Base-by-base conservation (phyloP, 2,888 invertebrate species). In the Strigamia transsilvanica region DNA sequence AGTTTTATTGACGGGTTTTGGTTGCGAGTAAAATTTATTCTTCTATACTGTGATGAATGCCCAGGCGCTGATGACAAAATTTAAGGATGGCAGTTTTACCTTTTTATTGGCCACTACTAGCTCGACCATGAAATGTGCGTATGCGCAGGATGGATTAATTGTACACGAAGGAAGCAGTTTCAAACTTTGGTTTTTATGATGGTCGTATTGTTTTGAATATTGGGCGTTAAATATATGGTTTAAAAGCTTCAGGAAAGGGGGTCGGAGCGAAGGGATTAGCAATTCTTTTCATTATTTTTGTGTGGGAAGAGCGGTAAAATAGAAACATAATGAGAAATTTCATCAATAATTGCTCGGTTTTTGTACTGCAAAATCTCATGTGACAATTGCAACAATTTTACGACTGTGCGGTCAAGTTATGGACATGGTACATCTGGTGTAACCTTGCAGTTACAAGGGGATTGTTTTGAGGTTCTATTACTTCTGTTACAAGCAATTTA, bases 131-230 rank as follows among this genome's bases (percentile, higher is more conserved):
- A 51, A 51, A 51, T 51, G 51, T 38, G 38, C 38, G 27, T 38
- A 18, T 51, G 51, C 18, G 51, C 51, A 51, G 18, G n/a, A 15
- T 51, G 51, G 51, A 51, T 51, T 51, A 51, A 51, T 51, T 51
- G 51, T 51, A 51, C 51, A 51, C 12, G 51, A 51, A 18, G 15
- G 51, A 51, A 51, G n/a, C 18, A 18, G 51, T 51, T 51, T 51
- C 15, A 18, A 51, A 51, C 51, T 51, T 51, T 51, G 51, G 13
- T 38, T 38, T 51, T 51, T 51, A 51, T 18, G 51, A 51, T 18
- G 51, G 51, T 51, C 51, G 51, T 18, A 51, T 18, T 51, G n/a
- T 51, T 15, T 51, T 51, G 51, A 51, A 51, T 51, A 51, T 51
- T 10, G 3, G 12, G 15, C 51, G 18, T 51, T 51, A 51, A 51